Evolutionary conservation across 2,113 vertebrate species (phyloP), one percentile per base, ranked within the genome.

Genomic region (Columba livia): DNA sequence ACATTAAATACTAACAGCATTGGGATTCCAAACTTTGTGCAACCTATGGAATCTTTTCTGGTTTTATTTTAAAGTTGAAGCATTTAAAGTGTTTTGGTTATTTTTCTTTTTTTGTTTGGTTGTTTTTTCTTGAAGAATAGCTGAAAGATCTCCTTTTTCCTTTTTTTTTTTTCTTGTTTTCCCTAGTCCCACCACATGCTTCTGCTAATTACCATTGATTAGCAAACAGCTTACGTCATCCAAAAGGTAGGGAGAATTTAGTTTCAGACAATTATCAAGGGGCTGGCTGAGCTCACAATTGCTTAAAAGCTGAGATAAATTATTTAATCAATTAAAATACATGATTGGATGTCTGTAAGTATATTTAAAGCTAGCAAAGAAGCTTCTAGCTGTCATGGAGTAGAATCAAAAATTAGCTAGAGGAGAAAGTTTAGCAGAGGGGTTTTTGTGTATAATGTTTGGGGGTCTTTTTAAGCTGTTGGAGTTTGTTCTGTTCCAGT

Each of bases 191-290:
- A 84, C 6, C 1, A 44, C 23, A 60, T 61, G 60, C 28, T 82
- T 87, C 73, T 84, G 51, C 40, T 88, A 89, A 94, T 93, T 92
- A 75, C 19, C 13, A 28, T 26, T 80, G 89, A 93, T 91, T 79
- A 85, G 53, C 53, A 91, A 93, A 77, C 60, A 94, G 67, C 67
- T 88, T 79, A n/a, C n/a, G 44, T 21, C n/a, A 53, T 72, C 28
- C 47, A 65, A 85, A 69, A 93, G 66, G 70, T 36, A 85, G 67
- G 16, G 31, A 70, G 73, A 79, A 66, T 31, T 84, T 56, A 54
- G 19, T 74, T 93, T 87, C 88, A 93, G 66, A 26, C 15, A 93
- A 93, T 92, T 95, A 97, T 71, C 74, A 89, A 93, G 32, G 51
- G 51, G 47, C 58, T 89, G 66, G 61, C 50, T 87, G 51, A 82